Conservation (phyloP, 2,888 invertebrate species). For the Mythimna impura region DNA sequence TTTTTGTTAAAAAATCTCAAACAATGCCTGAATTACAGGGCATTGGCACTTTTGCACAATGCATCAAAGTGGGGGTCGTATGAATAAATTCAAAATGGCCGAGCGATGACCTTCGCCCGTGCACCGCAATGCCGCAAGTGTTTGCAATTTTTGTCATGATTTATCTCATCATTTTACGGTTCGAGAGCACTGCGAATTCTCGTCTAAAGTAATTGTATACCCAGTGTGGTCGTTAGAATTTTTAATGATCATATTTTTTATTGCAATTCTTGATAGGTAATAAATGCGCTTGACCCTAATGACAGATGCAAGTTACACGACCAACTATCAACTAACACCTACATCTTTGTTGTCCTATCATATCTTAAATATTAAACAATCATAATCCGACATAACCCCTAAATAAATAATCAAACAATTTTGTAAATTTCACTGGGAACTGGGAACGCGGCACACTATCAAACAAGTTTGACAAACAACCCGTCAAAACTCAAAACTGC, state of each 20-base stretch:
- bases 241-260: slow-evolving; percentile 49
- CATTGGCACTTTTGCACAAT: slow-evolving; percentile 45
- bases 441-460: slow-evolving; percentile 50
- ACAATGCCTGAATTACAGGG: slow-evolving; percentile 31
- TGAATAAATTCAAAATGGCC: slow-evolving; percentile 59
- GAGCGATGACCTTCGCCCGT: slow-evolving; percentile 66
- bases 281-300: slow-evolving; percentile 42
- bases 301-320: slow-evolving; percentile 36
- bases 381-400: slow-evolving; percentile 41
- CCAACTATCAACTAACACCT: slow-evolving; percentile 16
- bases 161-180: slow-evolving; percentile 63
- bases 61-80: slow-evolving; percentile 51
- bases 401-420: slow-evolving; percentile 54
- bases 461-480: slow-evolving; percentile 57
- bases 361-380: slow-evolving; percentile 26
- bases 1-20: neutral
- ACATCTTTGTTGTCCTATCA: neutral
- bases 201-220: slow-evolving; percentile 45
- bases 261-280: slow-evolving; percentile 21
- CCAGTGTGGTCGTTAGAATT: slow-evolving; percentile 39
- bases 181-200: slow-evolving; percentile 43
- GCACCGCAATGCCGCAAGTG: slow-evolving; percentile 59
- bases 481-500: slow-evolving; percentile 59
- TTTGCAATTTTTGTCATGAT: slow-evolving; percentile 61
- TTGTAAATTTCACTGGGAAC: slow-evolving; percentile 48